Conservation (phyloP, 2,113 vertebrate genomes). For the Phalacrocorax pelagicus region DNA sequence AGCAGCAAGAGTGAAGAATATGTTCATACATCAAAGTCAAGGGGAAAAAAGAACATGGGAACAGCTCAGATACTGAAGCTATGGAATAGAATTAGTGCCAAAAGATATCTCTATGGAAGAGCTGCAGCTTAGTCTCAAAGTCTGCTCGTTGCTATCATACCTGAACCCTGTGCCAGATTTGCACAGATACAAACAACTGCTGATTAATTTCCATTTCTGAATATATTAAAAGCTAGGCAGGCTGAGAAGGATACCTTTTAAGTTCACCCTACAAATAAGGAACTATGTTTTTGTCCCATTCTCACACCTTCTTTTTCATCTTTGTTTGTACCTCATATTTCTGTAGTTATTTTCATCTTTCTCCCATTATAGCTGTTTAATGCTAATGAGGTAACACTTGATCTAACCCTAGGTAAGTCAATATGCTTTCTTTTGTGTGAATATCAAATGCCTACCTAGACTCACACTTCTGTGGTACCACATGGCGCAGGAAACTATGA, state of each 20-base stretch:
- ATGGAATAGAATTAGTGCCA: not conserved
- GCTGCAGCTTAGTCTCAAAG: not conserved
- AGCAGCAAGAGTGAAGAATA: not conserved
- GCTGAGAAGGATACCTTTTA: conserved; percentile 11
- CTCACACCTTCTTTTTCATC: conserved; percentile 22
- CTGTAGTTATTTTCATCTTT: conserved; percentile 29
- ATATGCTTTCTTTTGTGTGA: not conserved
- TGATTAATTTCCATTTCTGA: conserved; percentile 29
- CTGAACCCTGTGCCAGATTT: not conserved
- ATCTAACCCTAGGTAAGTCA: not conserved
- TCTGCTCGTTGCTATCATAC: not conserved
- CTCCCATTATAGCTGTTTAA: not conserved
- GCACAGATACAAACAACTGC: not conserved
- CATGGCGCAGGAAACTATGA: not conserved
- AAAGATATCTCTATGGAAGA: not conserved
- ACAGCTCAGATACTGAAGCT: not conserved
- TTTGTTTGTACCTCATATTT: conserved; percentile 25
- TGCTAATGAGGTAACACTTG: not conserved
- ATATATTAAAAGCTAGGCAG: not conserved
- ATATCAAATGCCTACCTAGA: not conserved
- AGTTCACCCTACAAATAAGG: conserved; percentile 7
- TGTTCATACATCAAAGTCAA: not conserved
- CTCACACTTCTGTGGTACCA: not conserved
- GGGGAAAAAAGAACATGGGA: not conserved
- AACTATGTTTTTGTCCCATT: not conserved